Evolutionary conservation across 2,888 invertebrate genomes (phyloP), one percentile per base, ranked within the genome.

Genomic region (Nebria brevicollis): DNA sequence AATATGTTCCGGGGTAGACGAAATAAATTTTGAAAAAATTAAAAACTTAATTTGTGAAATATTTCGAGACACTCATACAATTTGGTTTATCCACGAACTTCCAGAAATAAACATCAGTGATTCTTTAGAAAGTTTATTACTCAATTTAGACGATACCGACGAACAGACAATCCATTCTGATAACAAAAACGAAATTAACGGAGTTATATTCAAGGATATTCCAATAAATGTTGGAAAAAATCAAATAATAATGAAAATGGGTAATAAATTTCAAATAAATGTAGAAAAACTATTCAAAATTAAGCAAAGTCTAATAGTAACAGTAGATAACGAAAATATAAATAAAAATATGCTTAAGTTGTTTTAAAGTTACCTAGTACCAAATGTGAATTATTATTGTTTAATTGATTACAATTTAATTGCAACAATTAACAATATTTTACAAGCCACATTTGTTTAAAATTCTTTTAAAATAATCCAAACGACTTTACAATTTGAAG

Each of bases 171-270:
- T 20, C 20, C 1, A 20, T 20, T 66, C 68, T 8, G 68, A 15
- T 15, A 25, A 66, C 68, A 2, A 66, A 66, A 66, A 66, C 68
- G 68, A 66, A 66, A 66, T 25, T 7, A 66, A 66, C 1, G 68
- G 68, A 7, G 25, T 1, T 8, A 1, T 25, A 66, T 66, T 20
- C 68, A 66, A 66, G 25, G 25, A 66, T 66, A 66, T 25, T 7
- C 68, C 68, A 8, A 72, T 43, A 26, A 75, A 43, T 43, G 26
- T 75, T 54, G 2, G 43, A 13, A 43, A 54, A 54, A 75, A 75
- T n/a, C 75, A 75, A 75, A 0, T 75, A 7, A 43, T 75, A 25
- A 43, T 43, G 43, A 1, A 43, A 25, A 25, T 8, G 15, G 34
- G 34, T 34, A 20, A 72, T 1, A 34, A 72, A 72, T 25, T 34